These are phyloP conservation scores for Apotomis betuletana DNA, from an alignment of 2,888 invertebrate genomes.

Conservation along the genomic window DNA sequence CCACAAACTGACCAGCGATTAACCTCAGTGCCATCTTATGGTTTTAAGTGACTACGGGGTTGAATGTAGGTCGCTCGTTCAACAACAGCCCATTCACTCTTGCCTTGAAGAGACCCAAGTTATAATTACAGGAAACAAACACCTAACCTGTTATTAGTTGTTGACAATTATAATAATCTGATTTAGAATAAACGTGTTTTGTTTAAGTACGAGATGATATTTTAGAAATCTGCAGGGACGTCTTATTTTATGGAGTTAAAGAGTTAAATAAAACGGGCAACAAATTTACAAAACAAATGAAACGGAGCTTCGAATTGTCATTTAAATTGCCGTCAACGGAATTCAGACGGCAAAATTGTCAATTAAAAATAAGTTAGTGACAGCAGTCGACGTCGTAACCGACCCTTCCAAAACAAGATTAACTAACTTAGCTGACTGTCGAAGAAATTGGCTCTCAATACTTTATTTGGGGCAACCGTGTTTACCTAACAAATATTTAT, in stretches of 20 bases:
- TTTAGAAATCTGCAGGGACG: no score
- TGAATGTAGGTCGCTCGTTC: no score
- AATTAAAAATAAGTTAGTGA: constrained; percentile 42
- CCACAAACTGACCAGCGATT: no score
- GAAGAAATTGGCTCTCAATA: constrained; percentile 46
- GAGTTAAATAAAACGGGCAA: neutral
- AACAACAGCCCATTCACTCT: no score
- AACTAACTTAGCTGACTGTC: constrained; percentile 42
- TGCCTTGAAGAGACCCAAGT: no score
- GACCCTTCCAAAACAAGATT: constrained; percentile 41
- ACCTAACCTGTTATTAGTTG: no score
- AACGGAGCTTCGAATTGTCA: constrained; percentile 12
- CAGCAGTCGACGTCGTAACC: constrained; percentile 21
- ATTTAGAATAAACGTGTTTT: no score
- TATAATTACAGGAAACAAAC: no score
- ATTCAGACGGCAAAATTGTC: constrained; percentile 37
- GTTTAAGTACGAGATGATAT: no score
- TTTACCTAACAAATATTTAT: constrained; percentile 48
- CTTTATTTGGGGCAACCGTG: constrained; percentile 45
- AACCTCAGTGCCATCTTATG: no score
- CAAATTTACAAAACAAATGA: constrained; percentile 6
- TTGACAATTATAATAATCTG: no score
- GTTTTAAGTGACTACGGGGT: no score
- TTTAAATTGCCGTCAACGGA: constrained; percentile 29
- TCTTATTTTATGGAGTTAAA: neutral